Evolutionary conservation across 2,888 invertebrate species (phyloP).

Genomic region (Lymantria monacha): DNA sequence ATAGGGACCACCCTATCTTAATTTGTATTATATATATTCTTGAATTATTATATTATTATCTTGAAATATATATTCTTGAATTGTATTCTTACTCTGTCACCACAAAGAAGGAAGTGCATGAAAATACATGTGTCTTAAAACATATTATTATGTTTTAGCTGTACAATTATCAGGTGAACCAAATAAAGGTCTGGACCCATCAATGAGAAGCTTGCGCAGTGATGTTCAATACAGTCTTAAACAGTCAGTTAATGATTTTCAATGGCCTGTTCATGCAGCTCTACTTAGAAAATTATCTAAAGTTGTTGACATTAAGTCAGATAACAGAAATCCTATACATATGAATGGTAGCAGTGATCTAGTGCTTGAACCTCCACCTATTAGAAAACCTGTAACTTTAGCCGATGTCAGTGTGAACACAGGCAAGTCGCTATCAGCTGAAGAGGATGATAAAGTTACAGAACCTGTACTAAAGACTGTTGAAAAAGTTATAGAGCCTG

Average conservation of each 20-base stretch:
- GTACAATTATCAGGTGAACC: constrained; percentile 72
- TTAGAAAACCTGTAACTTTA: constrained; percentile 54
- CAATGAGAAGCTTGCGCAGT: constrained; percentile 72
- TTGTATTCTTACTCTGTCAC: no score
- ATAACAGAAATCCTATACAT: constrained; percentile 51
- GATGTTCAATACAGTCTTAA: constrained; percentile 66
- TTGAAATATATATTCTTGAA: no score
- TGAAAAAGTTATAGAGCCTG: constrained; percentile 24
- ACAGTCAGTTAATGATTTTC: constrained; percentile 47
- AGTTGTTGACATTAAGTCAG: constrained; percentile 73
- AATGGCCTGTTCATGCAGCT: constrained; percentile 71
- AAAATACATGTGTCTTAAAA: no score
- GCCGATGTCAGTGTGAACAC: constrained; percentile 73
- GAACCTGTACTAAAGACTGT: constrained; percentile 28
- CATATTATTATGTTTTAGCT: no score
- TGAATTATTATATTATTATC: no score
- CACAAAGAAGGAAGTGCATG: no score
- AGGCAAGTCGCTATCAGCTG: constrained; percentile 63
- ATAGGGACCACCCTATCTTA: no score
- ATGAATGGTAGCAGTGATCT: constrained; percentile 68
- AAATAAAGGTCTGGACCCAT: constrained; percentile 68
- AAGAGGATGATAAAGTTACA: constrained; percentile 36
- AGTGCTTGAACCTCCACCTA: constrained; percentile 45
- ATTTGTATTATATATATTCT: no score
- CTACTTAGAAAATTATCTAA: constrained; percentile 69